These are phyloP conservation scores for Cyclopterus lumpus DNA, from an alignment of 2,797 vertebrate genomes.

Conservation along the genomic window DNA sequence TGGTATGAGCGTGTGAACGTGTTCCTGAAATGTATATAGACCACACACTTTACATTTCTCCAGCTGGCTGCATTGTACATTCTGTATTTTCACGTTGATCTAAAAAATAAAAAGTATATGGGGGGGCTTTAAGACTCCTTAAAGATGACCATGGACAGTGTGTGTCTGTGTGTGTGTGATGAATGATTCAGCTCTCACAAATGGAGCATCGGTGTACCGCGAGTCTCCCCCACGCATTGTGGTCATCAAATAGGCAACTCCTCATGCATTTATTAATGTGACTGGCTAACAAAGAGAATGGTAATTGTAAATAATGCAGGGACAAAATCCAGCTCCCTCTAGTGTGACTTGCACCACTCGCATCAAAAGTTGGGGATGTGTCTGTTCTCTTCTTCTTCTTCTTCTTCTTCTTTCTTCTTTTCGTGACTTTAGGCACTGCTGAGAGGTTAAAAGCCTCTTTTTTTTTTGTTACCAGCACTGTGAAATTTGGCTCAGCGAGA, in stretches of 20 bases:
- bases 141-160: constrained; percentile 28
- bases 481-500: constrained; percentile 59
- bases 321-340: constrained; percentile 60
- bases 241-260: constrained; percentile 77
- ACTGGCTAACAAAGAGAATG: constrained; percentile 73
- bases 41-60: constrained; percentile 12
- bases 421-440: constrained; percentile 47
- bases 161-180: constrained; percentile 46
- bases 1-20: background rate
- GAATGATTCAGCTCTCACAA: constrained; percentile 77
- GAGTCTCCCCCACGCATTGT: constrained; percentile 65
- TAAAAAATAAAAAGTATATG: background rate
- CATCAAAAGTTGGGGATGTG: constrained; percentile 35
- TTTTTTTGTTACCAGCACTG: constrained; percentile 45
- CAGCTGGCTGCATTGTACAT: background rate
- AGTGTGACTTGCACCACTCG: constrained; percentile 39
- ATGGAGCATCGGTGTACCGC: constrained; percentile 75
- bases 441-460: constrained; percentile 59
- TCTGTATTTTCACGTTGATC: background rate
- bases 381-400: constrained; percentile 13
- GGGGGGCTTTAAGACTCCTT: background rate
- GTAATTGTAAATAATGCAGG: constrained; percentile 77
- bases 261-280: constrained; percentile 80
- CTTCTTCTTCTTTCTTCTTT: constrained; percentile 10
- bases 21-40: background rate